Conservation (phyloP, 2,888 invertebrate genomes). For the Apoderus coryli region DNA sequence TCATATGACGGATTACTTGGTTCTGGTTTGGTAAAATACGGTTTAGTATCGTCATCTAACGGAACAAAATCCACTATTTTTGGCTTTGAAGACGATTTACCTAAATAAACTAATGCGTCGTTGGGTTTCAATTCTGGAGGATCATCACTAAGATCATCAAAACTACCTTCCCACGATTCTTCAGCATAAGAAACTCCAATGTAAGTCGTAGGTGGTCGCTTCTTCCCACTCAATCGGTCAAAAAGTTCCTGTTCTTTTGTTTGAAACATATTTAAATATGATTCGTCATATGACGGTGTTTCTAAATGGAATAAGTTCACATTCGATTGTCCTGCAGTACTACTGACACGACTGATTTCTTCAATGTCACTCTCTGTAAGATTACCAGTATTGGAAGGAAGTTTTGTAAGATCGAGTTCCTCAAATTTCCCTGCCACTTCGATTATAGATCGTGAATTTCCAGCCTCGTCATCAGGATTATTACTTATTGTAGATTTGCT, state of each 20-base stretch:
- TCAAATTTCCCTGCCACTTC: conserved; percentile 16
- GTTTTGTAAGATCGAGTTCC: conserved; percentile 16
- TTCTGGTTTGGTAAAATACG: conserved; percentile 15
- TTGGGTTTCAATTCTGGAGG: conserved; percentile 2
- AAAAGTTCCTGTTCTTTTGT: conserved; percentile 19
- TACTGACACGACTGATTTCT: conserved; percentile 12
- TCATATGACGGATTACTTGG: conserved; percentile 14
- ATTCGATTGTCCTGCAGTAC: conserved; percentile 14
- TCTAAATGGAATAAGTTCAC: conserved; percentile 19
- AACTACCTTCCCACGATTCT: conserved; percentile 15
- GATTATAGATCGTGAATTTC: conserved; percentile 14
- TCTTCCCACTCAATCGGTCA: conserved; percentile 18
- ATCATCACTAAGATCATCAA: conserved; percentile 8
- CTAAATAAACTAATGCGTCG: not conserved
- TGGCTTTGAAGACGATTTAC: conserved; percentile 13
- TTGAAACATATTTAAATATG: conserved; percentile 17
- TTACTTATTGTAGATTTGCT: no score
- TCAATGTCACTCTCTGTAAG: conserved; percentile 13
- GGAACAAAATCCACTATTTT: conserved; percentile 21
- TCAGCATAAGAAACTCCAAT: conserved; percentile 14
- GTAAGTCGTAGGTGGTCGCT: conserved; percentile 1
- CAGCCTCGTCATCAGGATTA: no score
- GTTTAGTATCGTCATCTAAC: conserved; percentile 18
- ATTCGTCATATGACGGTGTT: conserved; percentile 14
- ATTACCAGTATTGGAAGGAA: not conserved